Percentiles rank a stretch among this genome's conserved stretches.
Conservation (phyloP, 2,888 invertebrate genomes). For the Cordylochernes scorpioides region DNA sequence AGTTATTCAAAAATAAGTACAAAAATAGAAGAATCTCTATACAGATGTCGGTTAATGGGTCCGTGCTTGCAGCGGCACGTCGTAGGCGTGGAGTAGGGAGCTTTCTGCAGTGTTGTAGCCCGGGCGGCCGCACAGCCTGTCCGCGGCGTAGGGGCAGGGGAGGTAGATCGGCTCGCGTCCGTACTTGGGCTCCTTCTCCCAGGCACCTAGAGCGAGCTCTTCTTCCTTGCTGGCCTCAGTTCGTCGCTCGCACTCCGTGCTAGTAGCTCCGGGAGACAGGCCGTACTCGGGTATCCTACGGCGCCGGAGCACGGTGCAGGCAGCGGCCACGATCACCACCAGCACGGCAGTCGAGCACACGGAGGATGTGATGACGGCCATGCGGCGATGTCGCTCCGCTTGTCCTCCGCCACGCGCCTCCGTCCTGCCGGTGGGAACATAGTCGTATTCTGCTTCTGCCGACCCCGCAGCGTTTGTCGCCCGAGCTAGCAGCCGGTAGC, state of each 20-base stretch:
- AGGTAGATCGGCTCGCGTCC: conserved; percentile 10
- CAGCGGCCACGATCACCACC: conserved; percentile 9
- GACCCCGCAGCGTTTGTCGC: conserved; percentile 6
- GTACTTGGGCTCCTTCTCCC: conserved; percentile 8
- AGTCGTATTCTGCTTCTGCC: conserved; percentile 9
- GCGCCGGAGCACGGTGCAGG: conserved; percentile 8
- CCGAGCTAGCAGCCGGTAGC: conserved; percentile 7
- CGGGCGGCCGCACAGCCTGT: conserved; percentile 7
- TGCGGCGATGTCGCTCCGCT: conserved; percentile 8
- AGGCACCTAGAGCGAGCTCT: conserved; percentile 7
- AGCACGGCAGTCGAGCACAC: conserved; percentile 10
- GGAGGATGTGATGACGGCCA: conserved; percentile 10
- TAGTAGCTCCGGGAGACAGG: conserved; percentile 7
- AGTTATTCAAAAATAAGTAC: no score
- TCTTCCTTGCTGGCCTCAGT: conserved; percentile 9
- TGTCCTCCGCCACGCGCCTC: conserved; percentile 5
- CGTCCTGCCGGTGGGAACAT: conserved; percentile 5
- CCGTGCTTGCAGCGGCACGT: no score
- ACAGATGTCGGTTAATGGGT: no score
- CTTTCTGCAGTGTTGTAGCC: no score
- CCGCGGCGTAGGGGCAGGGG: conserved; percentile 10
- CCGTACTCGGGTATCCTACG: conserved; percentile 7
- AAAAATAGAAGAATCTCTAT: no score
- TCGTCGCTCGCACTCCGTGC: conserved; percentile 8
- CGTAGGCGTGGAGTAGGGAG: no score